A percentile compares a stretch with the other conserved stretches of the same genome.
Evolutionary conservation across 2,113 vertebrate species (phyloP).

Genomic region (Xyliphius kryptos): DNA sequence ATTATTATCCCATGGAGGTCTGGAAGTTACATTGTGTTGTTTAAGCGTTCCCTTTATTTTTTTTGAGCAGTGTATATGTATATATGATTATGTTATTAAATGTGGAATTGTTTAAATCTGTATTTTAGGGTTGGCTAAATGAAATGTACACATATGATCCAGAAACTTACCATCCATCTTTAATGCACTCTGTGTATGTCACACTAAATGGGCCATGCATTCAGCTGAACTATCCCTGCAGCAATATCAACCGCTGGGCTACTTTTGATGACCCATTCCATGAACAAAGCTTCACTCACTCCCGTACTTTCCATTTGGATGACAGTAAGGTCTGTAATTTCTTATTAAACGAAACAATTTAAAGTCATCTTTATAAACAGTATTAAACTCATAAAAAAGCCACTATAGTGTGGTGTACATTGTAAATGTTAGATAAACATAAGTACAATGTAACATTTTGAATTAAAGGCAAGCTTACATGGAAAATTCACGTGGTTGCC

Average conservation of each 20-base stretch:
- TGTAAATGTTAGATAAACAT: no score
- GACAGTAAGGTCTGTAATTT: constrained; percentile 65
- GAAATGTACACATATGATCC: constrained; percentile 72
- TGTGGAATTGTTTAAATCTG: background rate
- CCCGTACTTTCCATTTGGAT: constrained; percentile 63
- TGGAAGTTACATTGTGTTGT: no score
- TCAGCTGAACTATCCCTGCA: constrained; percentile 71
- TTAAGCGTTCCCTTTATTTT: no score
- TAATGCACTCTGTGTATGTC: constrained; percentile 74
- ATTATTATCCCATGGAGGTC: no score
- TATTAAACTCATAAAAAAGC: no score
- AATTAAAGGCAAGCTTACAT: no score
- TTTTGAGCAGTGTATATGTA: no score
- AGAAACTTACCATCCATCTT: constrained; percentile 68
- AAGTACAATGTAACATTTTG: no score
- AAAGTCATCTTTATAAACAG: no score
- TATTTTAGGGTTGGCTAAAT: constrained; percentile 83
- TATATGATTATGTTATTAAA: background rate
- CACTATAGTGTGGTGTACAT: no score
- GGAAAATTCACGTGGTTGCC: no score
- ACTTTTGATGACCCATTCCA: constrained; percentile 64
- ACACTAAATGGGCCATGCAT: constrained; percentile 69
- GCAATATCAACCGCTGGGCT: constrained; percentile 68
- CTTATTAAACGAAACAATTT: no score
- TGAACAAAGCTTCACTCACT: constrained; percentile 60